phyloP scores from a whole-genome alignment of 2,113 vertebrate species.

The Silurus asotus region DNA sequence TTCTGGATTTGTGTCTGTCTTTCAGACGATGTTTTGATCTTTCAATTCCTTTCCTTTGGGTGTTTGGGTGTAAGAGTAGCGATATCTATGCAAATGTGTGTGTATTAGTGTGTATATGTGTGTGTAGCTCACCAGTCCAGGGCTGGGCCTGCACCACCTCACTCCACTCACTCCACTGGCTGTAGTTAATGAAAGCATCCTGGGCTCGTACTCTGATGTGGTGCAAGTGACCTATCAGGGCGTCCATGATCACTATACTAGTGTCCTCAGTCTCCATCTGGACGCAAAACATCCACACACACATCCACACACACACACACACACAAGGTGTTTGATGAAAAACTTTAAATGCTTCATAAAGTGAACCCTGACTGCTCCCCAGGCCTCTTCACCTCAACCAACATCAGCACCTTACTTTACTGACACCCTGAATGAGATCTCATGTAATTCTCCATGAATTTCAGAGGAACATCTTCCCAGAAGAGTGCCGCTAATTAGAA shows the following conservation, averaged over 20 bases:
- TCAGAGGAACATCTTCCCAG: no score
- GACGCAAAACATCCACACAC: neutral
- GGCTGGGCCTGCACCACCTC: slow-evolving; percentile 53
- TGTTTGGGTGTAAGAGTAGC: no score
- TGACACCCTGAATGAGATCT: no score
- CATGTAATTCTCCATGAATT: no score
- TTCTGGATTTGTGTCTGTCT: neutral
- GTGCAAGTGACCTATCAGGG: slow-evolving; percentile 66
- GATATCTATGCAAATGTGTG: neutral
- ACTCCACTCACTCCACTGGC: slow-evolving; percentile 78
- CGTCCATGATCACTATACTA: slow-evolving; percentile 62
- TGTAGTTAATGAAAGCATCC: slow-evolving; percentile 65
- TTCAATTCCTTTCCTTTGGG: no score
- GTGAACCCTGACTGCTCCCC: no score
- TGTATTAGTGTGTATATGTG: neutral
- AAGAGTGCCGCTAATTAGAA: no score
- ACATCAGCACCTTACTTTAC: no score
- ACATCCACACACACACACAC: neutral
- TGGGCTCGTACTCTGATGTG: slow-evolving; percentile 69
- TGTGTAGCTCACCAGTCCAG: slow-evolving; percentile 66
- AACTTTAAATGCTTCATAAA: no score
- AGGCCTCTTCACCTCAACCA: no score
- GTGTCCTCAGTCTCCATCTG: slow-evolving; percentile 61
- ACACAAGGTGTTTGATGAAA: neutral
- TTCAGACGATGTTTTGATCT: neutral